These are phyloP conservation scores for Acleris sparsana DNA, from an alignment of 2,888 invertebrate genomes.

Conservation along the genomic window DNA sequence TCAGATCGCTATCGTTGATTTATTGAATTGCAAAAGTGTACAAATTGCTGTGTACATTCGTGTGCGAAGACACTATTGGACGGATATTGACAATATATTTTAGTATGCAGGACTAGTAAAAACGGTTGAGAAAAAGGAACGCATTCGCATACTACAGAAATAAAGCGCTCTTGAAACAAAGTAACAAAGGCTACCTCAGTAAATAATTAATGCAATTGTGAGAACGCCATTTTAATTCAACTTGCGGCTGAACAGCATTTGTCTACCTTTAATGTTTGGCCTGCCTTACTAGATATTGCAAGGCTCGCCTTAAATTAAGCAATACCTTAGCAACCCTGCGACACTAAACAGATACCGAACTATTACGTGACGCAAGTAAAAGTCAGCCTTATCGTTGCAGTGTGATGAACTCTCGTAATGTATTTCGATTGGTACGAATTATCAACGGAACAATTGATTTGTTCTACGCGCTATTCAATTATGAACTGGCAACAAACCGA, in stretches of 20 bases:
- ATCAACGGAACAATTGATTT: constrained; percentile 63
- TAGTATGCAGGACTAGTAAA: constrained; percentile 6
- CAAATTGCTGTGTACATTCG: neutral
- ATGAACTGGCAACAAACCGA: constrained; percentile 54
- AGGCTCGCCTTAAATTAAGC: constrained; percentile 17
- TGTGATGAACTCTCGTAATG: constrained; percentile 53
- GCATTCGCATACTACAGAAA: neutral
- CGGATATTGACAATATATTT: constrained; percentile 18
- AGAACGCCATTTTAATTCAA: constrained; percentile 6
- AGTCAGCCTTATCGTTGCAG: constrained; percentile 32
- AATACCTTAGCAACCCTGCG: constrained; percentile 31
- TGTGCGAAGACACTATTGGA: neutral
- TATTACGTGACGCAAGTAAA: constrained; percentile 39
- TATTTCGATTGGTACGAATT: constrained; percentile 43
- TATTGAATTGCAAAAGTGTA: constrained; percentile 7
- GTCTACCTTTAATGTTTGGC: constrained; percentile 4
- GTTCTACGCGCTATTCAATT: constrained; percentile 72
- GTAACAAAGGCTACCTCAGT: constrained; percentile 3
- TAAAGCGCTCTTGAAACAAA: neutral
- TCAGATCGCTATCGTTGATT: constrained; percentile 13
- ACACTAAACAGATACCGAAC: constrained; percentile 24
- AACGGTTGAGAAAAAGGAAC: constrained; percentile 9
- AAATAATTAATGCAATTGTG: constrained; percentile 8
- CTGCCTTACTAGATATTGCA: constrained; percentile 8
- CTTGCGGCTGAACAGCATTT: constrained; percentile 8